These are phyloP conservation scores for Callaeas wilsoni DNA, from an alignment of 2,113 vertebrate species.

Conservation along the genomic window DNA sequence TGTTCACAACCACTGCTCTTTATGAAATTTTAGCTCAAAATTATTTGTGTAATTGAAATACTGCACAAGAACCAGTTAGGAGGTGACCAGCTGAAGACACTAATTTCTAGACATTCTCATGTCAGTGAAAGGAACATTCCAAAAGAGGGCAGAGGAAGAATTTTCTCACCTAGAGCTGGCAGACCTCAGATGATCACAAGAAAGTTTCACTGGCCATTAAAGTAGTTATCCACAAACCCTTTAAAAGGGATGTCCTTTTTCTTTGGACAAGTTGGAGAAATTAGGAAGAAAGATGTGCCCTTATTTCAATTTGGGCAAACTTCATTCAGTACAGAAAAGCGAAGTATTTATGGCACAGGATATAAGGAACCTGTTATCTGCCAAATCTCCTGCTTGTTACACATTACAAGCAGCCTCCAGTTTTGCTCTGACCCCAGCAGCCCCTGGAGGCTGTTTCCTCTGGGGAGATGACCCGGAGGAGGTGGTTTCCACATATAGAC, in stretches of 20 bases:
- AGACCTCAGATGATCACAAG: neutral
- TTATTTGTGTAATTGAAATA: neutral
- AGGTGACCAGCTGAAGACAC: neutral
- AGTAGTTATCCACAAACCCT: neutral
- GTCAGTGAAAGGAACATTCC: neutral
- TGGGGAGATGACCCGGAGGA: neutral
- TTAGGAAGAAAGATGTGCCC: neutral
- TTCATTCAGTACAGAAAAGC: neutral
- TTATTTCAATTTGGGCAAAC: neutral
- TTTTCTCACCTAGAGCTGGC: neutral
- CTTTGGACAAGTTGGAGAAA: neutral
- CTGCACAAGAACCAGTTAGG: neutral
- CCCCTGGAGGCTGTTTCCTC: fast-evolving
- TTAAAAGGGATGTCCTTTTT: neutral
- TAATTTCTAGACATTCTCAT: neutral
- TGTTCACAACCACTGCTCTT: neutral
- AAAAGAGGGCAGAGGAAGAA: neutral
- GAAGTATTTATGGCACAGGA: neutral
- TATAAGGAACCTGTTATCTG: neutral
- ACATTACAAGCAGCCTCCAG: neutral
- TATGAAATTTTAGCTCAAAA: neutral
- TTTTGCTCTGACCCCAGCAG: neutral
- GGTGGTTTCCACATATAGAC: fast-evolving
- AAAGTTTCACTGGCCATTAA: neutral
- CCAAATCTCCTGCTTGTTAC: neutral